A percentile compares a stretch with the other conserved stretches of the same genome.
These are phyloP conservation scores for Fundulus diaphanus DNA, from an alignment of 2,797 vertebrate species.

Conservation along the genomic window DNA sequence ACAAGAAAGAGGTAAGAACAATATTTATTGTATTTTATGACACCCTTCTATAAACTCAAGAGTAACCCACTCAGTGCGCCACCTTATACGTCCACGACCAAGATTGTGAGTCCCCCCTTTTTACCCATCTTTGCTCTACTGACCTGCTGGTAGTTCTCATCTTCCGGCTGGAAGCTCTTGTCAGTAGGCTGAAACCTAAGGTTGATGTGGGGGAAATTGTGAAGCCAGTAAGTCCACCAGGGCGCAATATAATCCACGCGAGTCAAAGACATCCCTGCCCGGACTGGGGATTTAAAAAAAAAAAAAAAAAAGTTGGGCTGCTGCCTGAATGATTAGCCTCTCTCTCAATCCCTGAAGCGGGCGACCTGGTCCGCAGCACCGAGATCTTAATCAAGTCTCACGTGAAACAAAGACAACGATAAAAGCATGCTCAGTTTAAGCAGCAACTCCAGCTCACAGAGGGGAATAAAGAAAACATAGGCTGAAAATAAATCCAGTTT, in stretches of 20 bases:
- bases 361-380: constrained; percentile 42
- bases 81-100: background rate
- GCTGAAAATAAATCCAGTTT: constrained; percentile 21
- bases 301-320: constrained; percentile 39
- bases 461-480: background rate
- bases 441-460: constrained; percentile 9
- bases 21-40: background rate
- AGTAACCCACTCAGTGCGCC: background rate
- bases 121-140: constrained; percentile 52
- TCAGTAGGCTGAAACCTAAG: constrained; percentile 84
- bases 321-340: constrained; percentile 48
- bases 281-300: constrained; percentile 10
- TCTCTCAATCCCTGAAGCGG: constrained; percentile 9
- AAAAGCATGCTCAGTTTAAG: constrained; percentile 42
- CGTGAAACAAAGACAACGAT: constrained; percentile 71
- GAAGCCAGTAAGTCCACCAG: constrained; percentile 94
- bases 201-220: constrained; percentile 87
- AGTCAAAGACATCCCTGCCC: constrained; percentile 79
- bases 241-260: constrained; percentile 87
- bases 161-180: constrained; percentile 84
- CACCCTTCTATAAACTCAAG: background rate
- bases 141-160: constrained; percentile 91
- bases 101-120: background rate
- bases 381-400: constrained; percentile 65
- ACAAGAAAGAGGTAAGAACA: background rate